Percentiles rank a stretch among this genome's conserved stretches.
Evolutionary conservation across 2,888 invertebrate species (phyloP).

Genomic region (Cacoxenus indagator): DNA sequence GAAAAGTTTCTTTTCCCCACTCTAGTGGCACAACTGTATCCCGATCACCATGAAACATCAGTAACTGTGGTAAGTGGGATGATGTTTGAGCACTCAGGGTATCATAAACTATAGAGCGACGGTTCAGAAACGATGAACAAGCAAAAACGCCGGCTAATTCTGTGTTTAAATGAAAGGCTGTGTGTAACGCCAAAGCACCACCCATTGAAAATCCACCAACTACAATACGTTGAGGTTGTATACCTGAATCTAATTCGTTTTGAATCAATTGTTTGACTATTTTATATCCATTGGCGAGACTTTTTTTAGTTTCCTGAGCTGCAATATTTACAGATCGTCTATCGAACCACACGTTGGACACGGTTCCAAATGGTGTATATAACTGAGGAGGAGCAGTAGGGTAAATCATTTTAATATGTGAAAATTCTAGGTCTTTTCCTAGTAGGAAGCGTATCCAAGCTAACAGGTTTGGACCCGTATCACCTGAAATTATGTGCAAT

Average conservation of each 20-base stretch:
- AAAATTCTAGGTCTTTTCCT: constrained; percentile 75
- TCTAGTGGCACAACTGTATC: constrained; percentile 78
- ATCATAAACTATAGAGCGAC: constrained; percentile 79
- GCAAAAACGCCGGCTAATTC: constrained; percentile 82
- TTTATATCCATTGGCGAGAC: constrained; percentile 68
- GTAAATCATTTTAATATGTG: constrained; percentile 82
- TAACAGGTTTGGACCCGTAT: constrained; percentile 75
- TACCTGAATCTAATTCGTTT: constrained; percentile 77
- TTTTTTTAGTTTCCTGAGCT: constrained; percentile 59
- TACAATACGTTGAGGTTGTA: constrained; percentile 79
- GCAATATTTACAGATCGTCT: constrained; percentile 74
- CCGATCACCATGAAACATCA: constrained; percentile 67
- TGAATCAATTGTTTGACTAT: constrained; percentile 77
- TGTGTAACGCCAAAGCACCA: constrained; percentile 81
- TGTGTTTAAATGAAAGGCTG: constrained; percentile 78
- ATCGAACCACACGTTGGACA: constrained; percentile 85
- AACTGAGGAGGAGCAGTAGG: constrained; percentile 84
- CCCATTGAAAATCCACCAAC: constrained; percentile 92
- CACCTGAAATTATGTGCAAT: constrained; percentile 71
- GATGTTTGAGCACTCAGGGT: constrained; percentile 65
- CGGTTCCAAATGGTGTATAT: constrained; percentile 72
- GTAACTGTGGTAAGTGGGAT: constrained; percentile 56
- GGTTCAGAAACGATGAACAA: constrained; percentile 83
- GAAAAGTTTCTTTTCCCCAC: constrained; percentile 78
- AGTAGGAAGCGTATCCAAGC: constrained; percentile 76